A percentile compares a stretch with the other conserved stretches of the same genome.
Conservation (phyloP, 2,797 vertebrate species). For the Lepus oiostolus region DNA sequence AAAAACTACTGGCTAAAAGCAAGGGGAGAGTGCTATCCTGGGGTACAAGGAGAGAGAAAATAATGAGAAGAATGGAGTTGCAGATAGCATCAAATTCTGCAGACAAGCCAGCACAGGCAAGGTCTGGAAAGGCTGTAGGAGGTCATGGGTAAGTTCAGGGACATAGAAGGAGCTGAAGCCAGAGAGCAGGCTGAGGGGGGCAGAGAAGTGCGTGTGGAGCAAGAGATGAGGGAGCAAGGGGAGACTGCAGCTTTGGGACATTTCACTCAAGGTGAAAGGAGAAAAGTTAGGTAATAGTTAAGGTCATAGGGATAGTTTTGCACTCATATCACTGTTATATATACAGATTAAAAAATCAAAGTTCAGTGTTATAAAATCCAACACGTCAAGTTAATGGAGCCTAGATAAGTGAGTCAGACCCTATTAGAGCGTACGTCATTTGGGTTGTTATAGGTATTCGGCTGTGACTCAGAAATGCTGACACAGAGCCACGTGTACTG, state of each 20-base stretch:
- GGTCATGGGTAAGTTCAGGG: background rate
- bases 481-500: background rate
- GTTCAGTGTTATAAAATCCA: conserved; percentile 37
- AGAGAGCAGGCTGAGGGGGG: background rate
- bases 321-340: conserved; percentile 15
- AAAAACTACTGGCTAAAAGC: background rate
- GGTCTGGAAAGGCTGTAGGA: background rate
- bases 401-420: conserved; percentile 62
- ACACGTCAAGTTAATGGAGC: conserved; percentile 64
- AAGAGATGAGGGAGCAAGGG: background rate
- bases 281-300: background rate
- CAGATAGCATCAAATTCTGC: background rate
- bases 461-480: conserved; percentile 73
- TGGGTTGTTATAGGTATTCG: conserved; percentile 44
- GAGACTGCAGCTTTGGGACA: background rate
- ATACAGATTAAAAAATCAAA: background rate
- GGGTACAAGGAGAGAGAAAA: background rate
- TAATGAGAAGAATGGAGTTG: background rate
- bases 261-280: background rate
- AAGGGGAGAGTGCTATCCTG: background rate
- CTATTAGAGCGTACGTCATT: conserved; percentile 24
- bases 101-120: background rate
- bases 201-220: background rate
- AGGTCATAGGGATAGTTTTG: conserved; percentile 31
- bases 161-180: background rate